These are phyloP conservation scores for Sebastes jordani DNA, from an alignment of 2,797 vertebrate species.

Conservation along the genomic window DNA sequence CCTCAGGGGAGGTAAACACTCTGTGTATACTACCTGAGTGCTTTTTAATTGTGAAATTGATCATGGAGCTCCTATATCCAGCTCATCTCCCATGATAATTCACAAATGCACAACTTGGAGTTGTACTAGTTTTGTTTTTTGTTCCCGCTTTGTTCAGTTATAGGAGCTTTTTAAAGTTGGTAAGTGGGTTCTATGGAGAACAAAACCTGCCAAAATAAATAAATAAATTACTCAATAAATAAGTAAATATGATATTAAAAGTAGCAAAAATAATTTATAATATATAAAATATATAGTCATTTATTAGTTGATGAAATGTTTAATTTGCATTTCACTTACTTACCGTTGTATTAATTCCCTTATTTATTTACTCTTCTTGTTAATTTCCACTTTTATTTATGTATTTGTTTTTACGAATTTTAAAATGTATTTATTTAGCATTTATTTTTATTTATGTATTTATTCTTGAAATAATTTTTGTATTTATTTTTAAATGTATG, in stretches of 20 bases:
- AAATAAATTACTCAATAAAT: background rate
- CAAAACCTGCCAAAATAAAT: background rate
- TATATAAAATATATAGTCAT: too few relatives aligned
- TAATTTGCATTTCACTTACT: too few relatives aligned
- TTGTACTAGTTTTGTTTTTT: background rate
- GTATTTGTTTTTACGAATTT: background rate
- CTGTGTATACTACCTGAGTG: background rate
- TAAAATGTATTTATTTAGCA: background rate
- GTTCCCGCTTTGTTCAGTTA: background rate
- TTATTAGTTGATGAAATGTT: too few relatives aligned
- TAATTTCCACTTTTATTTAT: background rate
- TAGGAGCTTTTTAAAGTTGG: background rate
- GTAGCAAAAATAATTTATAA: too few relatives aligned
- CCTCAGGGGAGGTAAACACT: background rate
- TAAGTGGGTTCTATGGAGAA: too few relatives aligned
- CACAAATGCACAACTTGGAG: background rate
- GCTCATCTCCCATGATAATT: background rate
- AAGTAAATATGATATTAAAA: too few relatives aligned
- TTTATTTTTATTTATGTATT: background rate
- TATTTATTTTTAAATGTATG: background rate
- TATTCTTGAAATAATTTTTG: too few relatives aligned
- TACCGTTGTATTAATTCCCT: too few relatives aligned
- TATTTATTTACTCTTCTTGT: too few relatives aligned
- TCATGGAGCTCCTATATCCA: background rate
- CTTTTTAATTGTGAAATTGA: background rate